phyloP scores from a whole-genome alignment of 2,113 vertebrate species.

The Typhlomys cinereus region DNA sequence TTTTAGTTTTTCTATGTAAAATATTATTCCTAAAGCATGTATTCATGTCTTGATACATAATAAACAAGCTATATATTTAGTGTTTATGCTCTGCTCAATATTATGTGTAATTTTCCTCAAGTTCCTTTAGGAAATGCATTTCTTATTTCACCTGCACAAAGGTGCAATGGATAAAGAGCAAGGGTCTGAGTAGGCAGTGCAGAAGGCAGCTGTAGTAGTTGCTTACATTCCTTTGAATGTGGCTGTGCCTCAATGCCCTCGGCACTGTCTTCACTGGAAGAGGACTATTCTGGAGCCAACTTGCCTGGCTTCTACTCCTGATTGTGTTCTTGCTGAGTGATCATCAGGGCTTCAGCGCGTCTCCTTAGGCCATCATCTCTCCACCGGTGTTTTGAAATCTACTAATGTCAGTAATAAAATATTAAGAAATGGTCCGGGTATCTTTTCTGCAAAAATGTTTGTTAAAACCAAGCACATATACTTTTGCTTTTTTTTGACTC shows the following conservation, averaged over 20 bases:
- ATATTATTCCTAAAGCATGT: background rate
- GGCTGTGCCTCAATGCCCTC: background rate
- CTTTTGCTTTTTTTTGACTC: background rate
- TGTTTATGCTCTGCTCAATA: background rate
- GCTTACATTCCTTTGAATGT: background rate
- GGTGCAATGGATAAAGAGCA: background rate
- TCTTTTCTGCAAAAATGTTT: too few relatives aligned
- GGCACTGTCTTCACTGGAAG: background rate
- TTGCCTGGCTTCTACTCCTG: background rate
- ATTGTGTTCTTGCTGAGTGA: background rate
- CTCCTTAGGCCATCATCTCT: background rate
- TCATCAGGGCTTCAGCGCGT: background rate
- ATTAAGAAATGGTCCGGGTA: background rate
- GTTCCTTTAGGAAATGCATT: background rate
- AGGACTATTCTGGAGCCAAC: background rate
- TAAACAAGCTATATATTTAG: background rate
- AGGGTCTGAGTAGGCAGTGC: background rate
- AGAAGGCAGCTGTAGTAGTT: background rate
- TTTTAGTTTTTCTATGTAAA: background rate
- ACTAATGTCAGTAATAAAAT: background rate
- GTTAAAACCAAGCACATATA: background rate
- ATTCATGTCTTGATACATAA: background rate
- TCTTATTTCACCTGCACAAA: background rate
- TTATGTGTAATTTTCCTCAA: constrained; percentile 6
- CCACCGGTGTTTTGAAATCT: background rate